Evolutionary conservation across 2,888 invertebrate species (phyloP).

Genomic region (Dorcus parallelipipedus): DNA sequence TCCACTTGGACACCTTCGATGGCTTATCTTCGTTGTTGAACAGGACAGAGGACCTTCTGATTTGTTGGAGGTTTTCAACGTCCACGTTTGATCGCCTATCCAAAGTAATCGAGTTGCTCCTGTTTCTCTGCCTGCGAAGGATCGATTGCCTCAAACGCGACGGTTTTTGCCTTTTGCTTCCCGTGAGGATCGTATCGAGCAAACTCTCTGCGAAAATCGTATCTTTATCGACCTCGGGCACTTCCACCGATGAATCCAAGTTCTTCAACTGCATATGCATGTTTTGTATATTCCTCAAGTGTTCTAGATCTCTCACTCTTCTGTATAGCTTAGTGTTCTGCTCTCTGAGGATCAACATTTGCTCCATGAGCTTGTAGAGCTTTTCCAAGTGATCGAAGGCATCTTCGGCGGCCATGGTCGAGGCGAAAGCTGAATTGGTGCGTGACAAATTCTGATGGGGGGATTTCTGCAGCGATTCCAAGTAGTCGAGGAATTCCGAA

Average conservation of each 20-base stretch:
- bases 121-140: constrained; percentile 55
- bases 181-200: constrained; percentile 61
- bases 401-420: constrained; percentile 59
- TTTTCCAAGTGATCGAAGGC: constrained; percentile 78
- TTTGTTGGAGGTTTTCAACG: not conserved
- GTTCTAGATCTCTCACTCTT: constrained; percentile 69
- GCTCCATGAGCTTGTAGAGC: constrained; percentile 72
- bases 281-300: constrained; percentile 62
- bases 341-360: constrained; percentile 67
- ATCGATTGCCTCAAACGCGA: constrained; percentile 50
- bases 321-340: constrained; percentile 67
- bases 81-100: not conserved
- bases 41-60: constrained; percentile 10
- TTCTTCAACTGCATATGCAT: constrained; percentile 54
- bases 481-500: constrained; percentile 51
- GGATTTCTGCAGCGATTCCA: constrained; percentile 44
- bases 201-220: constrained; percentile 60
- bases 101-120: constrained; percentile 56
- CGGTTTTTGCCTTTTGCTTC: constrained; percentile 40
- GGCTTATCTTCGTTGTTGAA: constrained; percentile 22
- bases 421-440: constrained; percentile 55
- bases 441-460: constrained; percentile 40
- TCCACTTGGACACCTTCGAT: constrained; percentile 78
- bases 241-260: constrained; percentile 46
- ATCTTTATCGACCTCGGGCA: constrained; percentile 61